phyloP scores from a whole-genome alignment of 2,888 invertebrate species.

The Agonopterix arenella region DNA sequence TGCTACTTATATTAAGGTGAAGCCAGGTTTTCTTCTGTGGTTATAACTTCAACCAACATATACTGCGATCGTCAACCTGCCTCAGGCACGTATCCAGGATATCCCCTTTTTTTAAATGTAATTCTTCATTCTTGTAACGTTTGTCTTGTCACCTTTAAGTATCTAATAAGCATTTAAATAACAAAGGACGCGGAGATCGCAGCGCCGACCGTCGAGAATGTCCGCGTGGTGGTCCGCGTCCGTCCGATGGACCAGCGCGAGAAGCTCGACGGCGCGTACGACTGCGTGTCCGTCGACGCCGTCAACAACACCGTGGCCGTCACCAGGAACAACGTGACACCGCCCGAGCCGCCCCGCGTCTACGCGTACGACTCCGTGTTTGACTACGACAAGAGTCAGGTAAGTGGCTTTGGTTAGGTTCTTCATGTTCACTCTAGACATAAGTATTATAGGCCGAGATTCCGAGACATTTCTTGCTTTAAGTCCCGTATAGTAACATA shows the following conservation, averaged over 20 bases:
- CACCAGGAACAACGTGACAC: constrained; percentile 82
- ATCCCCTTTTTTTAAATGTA: too few relatives aligned
- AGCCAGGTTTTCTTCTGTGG: too few relatives aligned
- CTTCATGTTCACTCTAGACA: too few relatives aligned
- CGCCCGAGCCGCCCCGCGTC: constrained; percentile 88
- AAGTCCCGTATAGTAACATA: too few relatives aligned
- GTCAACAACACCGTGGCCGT: constrained; percentile 88
- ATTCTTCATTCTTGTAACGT: too few relatives aligned
- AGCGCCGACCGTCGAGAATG: constrained; percentile 90
- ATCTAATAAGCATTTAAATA: neutral
- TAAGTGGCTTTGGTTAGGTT: constrained; percentile 32
- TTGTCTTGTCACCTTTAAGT: too few relatives aligned
- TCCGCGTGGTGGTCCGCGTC: constrained; percentile 95
- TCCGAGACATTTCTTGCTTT: too few relatives aligned
- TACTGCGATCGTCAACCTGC: too few relatives aligned
- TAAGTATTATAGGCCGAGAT: too few relatives aligned
- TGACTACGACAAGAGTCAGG: constrained; percentile 89
- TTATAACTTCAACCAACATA: too few relatives aligned
- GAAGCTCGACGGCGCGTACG: constrained; percentile 81
- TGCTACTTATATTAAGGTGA: too few relatives aligned
- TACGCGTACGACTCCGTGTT: constrained; percentile 98
- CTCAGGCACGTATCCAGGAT: too few relatives aligned
- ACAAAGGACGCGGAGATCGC: constrained; percentile 65
- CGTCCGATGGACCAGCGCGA: constrained; percentile 95
- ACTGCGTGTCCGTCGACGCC: constrained; percentile 86